Percentiles rank a stretch among this genome's conserved stretches.
phyloP scores from a whole-genome alignment of 2,888 invertebrate genomes.

The Drosophila bunnanda region DNA sequence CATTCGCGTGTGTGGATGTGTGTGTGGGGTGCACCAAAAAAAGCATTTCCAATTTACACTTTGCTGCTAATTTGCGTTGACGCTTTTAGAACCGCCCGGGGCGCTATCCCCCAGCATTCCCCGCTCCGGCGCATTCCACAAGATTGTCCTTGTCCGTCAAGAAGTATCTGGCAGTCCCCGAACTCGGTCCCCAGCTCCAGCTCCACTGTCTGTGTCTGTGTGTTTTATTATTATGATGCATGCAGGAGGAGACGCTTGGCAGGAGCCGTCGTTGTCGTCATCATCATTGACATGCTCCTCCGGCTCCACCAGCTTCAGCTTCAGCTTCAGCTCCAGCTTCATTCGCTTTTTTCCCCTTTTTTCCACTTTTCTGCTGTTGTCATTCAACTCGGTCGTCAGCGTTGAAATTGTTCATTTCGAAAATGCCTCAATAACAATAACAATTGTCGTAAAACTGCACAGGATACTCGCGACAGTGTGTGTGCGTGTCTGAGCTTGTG shows the following conservation, averaged over 20 bases:
- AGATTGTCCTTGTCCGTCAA: conserved; percentile 72
- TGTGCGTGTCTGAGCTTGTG: conserved; percentile 50
- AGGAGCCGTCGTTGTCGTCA: conserved; percentile 51
- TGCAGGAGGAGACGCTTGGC: conserved; percentile 64
- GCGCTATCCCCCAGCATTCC: conserved; percentile 56
- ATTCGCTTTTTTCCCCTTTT: conserved; percentile 27
- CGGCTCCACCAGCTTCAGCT: conserved; percentile 47
- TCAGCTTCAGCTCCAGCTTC: conserved; percentile 39
- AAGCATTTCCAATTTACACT: conserved; percentile 81
- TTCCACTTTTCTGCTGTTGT: conserved; percentile 54
- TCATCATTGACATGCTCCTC: conserved; percentile 76
- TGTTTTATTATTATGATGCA: conserved; percentile 80
- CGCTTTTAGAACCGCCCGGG: conserved; percentile 78
- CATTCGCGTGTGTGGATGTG: neutral
- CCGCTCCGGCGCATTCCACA: conserved; percentile 56
- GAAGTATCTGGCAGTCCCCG: conserved; percentile 54
- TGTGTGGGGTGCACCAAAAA: conserved; percentile 73
- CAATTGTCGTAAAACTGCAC: conserved; percentile 80
- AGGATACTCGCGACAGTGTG: conserved; percentile 60
- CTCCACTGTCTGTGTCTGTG: conserved; percentile 48
- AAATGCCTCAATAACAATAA: conserved; percentile 82
- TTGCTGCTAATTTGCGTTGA: conserved; percentile 80
- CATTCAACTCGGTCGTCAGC: conserved; percentile 71
- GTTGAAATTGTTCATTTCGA: conserved; percentile 80
- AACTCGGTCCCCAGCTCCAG: neutral